These are phyloP conservation scores for Petaurus breviceps DNA, from an alignment of 2,113 vertebrate genomes.

Conservation along the genomic window DNA sequence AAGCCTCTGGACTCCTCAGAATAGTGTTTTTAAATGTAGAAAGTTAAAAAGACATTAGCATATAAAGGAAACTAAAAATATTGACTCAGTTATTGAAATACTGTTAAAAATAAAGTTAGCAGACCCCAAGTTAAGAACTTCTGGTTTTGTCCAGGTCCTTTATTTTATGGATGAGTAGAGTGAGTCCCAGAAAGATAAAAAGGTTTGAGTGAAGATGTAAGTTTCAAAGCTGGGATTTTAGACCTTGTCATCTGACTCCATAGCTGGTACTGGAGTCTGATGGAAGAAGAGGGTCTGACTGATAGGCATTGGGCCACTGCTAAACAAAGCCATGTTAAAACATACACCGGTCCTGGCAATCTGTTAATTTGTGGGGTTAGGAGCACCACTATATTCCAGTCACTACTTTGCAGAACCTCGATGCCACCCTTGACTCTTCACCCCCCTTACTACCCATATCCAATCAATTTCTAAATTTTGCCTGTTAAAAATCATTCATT, in stretches of 20 bases:
- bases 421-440: background rate
- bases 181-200: background rate
- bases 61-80: background rate
- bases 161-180: background rate
- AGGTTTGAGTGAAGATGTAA: background rate
- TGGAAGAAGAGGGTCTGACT: background rate
- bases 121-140: background rate
- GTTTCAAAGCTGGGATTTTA: background rate
- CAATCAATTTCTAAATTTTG: background rate
- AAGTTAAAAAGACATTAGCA: background rate
- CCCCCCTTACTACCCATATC: background rate
- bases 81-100: background rate
- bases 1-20: background rate
- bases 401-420: background rate
- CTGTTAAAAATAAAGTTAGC: background rate
- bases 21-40: background rate
- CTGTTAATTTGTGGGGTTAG: background rate
- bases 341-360: background rate
- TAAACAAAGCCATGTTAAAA: background rate
- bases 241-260: background rate
- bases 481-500: background rate
- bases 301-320: background rate
- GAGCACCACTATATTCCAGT: background rate
- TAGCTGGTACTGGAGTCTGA: background rate
- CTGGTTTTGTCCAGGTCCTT: background rate